phyloP scores from a whole-genome alignment of 1,140 invertebrate genomes.

The Carcinoscorpius rotundicauda region DNA sequence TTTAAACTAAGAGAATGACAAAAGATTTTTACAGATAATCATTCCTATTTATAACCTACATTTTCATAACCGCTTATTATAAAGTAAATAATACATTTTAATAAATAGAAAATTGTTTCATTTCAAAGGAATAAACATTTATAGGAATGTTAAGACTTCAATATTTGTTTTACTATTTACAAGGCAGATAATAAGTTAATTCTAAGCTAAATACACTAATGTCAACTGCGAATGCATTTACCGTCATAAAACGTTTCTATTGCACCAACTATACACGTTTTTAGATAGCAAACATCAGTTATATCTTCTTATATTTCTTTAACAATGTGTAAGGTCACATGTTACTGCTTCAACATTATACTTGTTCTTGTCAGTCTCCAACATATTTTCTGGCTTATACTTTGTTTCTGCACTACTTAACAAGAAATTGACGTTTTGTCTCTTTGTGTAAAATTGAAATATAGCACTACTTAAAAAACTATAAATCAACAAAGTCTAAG shows the following conservation, averaged over 20 bases:
- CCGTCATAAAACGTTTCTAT: neutral
- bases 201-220: neutral
- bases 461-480: constrained; percentile 28
- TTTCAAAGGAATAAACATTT: too few species aligned
- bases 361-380: constrained; percentile 16
- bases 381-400: constrained; percentile 29
- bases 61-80: too few species aligned
- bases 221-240: constrained; percentile 27
- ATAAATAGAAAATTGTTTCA: too few species aligned
- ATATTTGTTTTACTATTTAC: too few species aligned
- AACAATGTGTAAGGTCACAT: constrained; percentile 36
- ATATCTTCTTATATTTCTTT: too few species aligned
- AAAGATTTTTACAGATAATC: too few species aligned
- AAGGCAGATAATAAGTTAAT: constrained; percentile 20
- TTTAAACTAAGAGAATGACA: too few species aligned
- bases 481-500: constrained; percentile 48
- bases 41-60: too few species aligned
- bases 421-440: constrained; percentile 64
- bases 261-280: constrained; percentile 22
- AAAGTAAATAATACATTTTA: too few species aligned
- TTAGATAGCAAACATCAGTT: too few species aligned
- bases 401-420: neutral
- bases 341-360: constrained; percentile 31
- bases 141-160: too few species aligned
- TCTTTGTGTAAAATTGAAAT: constrained; percentile 22